These are phyloP conservation scores for Rhea pennata DNA, from an alignment of 2,113 vertebrate species.

Conservation along the genomic window DNA sequence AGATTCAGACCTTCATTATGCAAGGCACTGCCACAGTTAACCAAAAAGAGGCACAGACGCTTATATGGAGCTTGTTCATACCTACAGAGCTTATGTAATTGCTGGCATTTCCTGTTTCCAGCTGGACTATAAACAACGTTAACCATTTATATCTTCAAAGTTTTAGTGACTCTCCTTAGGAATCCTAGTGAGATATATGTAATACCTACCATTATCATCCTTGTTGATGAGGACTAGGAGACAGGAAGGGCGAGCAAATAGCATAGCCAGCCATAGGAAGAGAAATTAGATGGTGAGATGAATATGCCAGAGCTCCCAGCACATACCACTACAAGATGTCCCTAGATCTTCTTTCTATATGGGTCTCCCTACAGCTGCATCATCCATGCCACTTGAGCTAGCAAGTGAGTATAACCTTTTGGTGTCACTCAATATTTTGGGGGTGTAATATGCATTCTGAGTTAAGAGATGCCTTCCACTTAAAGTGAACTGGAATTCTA, in stretches of 20 bases:
- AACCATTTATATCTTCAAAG: slow-evolving; percentile 20
- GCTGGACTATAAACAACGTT: background rate
- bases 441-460: background rate
- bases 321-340: background rate
- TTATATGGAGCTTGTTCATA: background rate
- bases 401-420: background rate
- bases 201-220: slow-evolving; percentile 29
- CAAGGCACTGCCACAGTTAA: background rate
- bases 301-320: background rate
- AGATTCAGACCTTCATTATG: background rate
- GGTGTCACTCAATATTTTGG: background rate
- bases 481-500: background rate
- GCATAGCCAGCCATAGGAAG: background rate
- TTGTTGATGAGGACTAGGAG: background rate
- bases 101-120: slow-evolving; percentile 54
- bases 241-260: background rate
- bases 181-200: background rate
- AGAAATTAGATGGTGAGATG: background rate
- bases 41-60: background rate
- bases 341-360: background rate
- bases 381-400: background rate
- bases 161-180: slow-evolving; percentile 30
- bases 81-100: slow-evolving; percentile 16
- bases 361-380: background rate
- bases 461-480: background rate